Evolutionary conservation across 1,140 invertebrate species (phyloP).

Genomic region (Cydia strobilella): DNA sequence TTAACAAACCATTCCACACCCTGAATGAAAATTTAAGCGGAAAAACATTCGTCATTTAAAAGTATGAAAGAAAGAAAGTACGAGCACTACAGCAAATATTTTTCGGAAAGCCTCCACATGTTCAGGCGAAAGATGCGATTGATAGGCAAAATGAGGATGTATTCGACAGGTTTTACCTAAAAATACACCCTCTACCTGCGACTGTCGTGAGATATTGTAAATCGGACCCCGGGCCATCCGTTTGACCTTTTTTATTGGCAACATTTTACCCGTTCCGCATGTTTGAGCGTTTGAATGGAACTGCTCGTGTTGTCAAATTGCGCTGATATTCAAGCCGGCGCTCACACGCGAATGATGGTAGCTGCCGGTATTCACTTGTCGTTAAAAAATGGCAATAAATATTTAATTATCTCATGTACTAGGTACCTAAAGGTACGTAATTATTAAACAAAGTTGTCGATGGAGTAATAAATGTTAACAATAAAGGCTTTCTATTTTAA

Average conservation of each 20-base stretch:
- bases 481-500: no score
- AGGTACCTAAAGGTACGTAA: no score
- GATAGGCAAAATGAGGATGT: constrained; percentile 56
- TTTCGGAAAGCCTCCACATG: neutral
- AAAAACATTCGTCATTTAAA: no score
- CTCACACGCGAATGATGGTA: constrained; percentile 46
- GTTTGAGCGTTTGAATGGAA: constrained; percentile 54
- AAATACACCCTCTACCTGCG: constrained; percentile 45
- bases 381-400: constrained; percentile 26
- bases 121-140: constrained; percentile 47
- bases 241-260: constrained; percentile 69
- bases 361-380: constrained; percentile 33
- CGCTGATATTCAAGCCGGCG: constrained; percentile 56
- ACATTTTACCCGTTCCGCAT: constrained; percentile 66
- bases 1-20: neutral
- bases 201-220: constrained; percentile 64
- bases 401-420: constrained; percentile 12
- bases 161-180: constrained; percentile 48
- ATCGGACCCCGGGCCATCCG: constrained; percentile 55
- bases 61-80: neutral
- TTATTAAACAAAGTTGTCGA: no score
- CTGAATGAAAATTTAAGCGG: neutral
- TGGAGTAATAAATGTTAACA: no score
- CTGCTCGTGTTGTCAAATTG: constrained; percentile 61
- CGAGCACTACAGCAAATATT: neutral